phyloP scores from a whole-genome alignment of 2,113 vertebrate genomes.

The Forbesichthys agassizii region DNA sequence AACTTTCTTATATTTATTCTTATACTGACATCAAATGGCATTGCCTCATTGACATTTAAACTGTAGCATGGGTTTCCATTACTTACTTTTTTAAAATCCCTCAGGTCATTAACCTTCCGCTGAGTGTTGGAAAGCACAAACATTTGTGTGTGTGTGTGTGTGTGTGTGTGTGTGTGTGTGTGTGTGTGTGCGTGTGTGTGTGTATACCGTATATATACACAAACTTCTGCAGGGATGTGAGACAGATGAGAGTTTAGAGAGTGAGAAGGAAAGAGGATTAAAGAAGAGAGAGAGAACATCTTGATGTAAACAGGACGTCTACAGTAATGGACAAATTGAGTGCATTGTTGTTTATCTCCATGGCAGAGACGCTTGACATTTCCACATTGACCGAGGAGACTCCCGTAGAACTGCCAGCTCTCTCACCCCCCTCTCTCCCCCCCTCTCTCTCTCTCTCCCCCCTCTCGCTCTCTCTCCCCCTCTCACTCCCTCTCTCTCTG shows the following conservation, averaged over 20 bases:
- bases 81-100: not conserved
- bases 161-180: slow-evolving; percentile 10
- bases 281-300: not conserved
- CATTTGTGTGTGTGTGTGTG: not conserved
- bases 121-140: not conserved
- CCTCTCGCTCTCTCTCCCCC: not conserved
- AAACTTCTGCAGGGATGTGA: not conserved
- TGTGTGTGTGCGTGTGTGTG: not conserved
- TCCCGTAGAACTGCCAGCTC: slow-evolving; percentile 10
- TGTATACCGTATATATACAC: not conserved
- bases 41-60: not conserved
- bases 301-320: not conserved
- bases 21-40: not conserved
- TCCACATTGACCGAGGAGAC: slow-evolving; percentile 24
- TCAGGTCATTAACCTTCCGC: not conserved
- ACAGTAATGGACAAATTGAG: not conserved
- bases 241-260: not conserved
- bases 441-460: not conserved
- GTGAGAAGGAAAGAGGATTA: not conserved
- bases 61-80: not conserved
- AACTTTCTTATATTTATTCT: not conserved
- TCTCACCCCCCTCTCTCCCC: not conserved
- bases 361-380: slow-evolving; percentile 39
- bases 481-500: not conserved
- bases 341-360: slow-evolving; percentile 7